Base-by-base conservation (phyloP, 92 coral and sea anemone species). In the Bergia puertoricense region DNA sequence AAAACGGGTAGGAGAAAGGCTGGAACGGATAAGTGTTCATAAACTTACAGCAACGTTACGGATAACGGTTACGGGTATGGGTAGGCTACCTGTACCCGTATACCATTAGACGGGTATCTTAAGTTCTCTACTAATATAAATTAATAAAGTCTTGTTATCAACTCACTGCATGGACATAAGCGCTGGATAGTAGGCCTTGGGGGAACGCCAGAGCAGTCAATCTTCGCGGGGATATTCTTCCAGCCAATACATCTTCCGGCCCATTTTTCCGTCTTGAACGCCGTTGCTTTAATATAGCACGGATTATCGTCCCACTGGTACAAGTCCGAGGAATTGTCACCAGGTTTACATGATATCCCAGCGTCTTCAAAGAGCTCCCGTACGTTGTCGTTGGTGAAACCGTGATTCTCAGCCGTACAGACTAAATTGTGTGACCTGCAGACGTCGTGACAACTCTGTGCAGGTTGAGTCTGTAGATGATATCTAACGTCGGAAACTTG, bases 211-310 rank as follows among this genome's bases (percentile, higher is more conserved):
- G 69, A 54, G 41, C 83, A 79, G 68, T 51, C n/a, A 8, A 79
- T 79, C 6, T 22, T 79, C 6, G 83, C 0, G n/a, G 83, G 69
- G 22, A 79, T 79, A 14, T 79, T 30, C 41, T 79, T 51, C 83
- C 83, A 79, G 9, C 83, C 83, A 56, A 79, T 54, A 9, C 83
- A 79, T 56, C 83, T 79, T 79, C 83, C 83, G 41, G 83, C 83
- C 83, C 83, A 54, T 15, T 79, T 79, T 42, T 79, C 83, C 22
- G 69, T 79, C n/a, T 8, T 48, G 66, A 46, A 79, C 62, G 83
- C 40, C 42, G 83, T 36, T 3, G 40, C 43, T 11, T 50, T 79
- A 37, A 79, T 79, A 22, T 79, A 79, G 67, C 83, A 51, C 7
- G 83, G 83, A 36, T 79, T 79, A 16, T 79, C 83, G 38, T 30